These are phyloP conservation scores for Crossocerus cetratus DNA, from an alignment of 2,888 invertebrate species.

Conservation along the genomic window DNA sequence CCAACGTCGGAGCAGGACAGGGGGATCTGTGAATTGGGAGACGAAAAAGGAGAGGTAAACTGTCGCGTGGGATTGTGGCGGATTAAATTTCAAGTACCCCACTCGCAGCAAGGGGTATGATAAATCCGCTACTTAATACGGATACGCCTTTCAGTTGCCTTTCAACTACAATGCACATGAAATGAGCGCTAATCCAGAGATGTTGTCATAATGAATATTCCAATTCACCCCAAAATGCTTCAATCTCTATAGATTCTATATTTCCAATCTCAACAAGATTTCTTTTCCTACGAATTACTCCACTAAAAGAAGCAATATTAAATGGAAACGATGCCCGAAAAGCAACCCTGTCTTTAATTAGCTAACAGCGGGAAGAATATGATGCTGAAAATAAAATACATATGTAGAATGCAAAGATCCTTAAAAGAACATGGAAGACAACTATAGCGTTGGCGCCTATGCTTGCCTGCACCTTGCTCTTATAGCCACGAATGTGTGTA, in stretches of 20 bases:
- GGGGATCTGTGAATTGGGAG: background rate
- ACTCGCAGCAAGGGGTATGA: conserved; percentile 34
- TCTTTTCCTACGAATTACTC: no score
- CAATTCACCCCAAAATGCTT: background rate
- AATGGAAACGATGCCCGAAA: no score
- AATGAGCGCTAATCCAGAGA: conserved; percentile 39
- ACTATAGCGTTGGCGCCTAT: conserved; percentile 9
- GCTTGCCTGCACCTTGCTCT: conserved; percentile 20
- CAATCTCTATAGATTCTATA: no score
- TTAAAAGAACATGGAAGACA: no score
- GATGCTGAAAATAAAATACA: no score
- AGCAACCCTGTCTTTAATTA: no score
- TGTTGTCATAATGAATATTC: conserved; percentile 40
- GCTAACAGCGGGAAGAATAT: no score
- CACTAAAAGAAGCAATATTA: no score
- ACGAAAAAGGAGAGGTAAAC: conserved; percentile 14
- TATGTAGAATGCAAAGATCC: no score
- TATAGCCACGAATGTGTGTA: conserved; percentile 20
- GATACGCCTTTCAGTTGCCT: conserved; percentile 37
- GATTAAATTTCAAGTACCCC: conserved; percentile 55
- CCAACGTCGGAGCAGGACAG: conserved; percentile 21
- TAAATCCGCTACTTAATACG: conserved; percentile 43
- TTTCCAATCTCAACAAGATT: no score
- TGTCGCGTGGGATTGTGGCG: conserved; percentile 52
- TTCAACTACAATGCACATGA: conserved; percentile 17